A percentile compares a stretch with the other conserved stretches of the same genome.
Conservation (phyloP, 2,113 vertebrate genomes). For the Sebastes schlegelii region DNA sequence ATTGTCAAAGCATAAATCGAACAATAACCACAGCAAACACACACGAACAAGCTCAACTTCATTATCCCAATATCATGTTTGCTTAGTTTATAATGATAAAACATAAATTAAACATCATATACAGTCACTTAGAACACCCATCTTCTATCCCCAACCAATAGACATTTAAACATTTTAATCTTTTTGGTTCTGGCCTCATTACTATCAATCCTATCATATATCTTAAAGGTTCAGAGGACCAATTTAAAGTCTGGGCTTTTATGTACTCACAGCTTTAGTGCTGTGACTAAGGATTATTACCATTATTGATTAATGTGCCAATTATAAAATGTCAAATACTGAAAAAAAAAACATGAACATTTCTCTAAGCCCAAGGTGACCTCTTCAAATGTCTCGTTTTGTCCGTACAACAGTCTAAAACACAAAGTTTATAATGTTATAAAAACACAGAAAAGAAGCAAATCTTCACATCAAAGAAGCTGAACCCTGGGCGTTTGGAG, state of each 20-base stretch:
- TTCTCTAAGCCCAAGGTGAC: not conserved
- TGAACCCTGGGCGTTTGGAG: not conserved
- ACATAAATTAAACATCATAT: not conserved
- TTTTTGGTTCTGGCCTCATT: not conserved
- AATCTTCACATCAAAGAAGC: not conserved
- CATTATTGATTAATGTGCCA: not conserved
- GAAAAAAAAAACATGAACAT: not conserved
- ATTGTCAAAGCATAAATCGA: not conserved
- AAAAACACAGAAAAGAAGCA: not conserved
- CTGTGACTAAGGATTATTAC: not conserved
- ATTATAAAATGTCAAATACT: not conserved
- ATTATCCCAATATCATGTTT: not conserved
- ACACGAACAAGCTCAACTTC: not conserved
- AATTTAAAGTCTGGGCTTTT: not conserved
- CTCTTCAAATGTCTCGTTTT: not conserved
- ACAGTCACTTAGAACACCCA: not conserved
- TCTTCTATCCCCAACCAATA: not conserved
- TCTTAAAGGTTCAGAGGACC: not conserved
- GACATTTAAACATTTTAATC: not conserved
- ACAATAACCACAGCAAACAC: not conserved
- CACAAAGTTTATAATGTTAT: not conserved
- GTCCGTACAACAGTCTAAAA: not conserved
- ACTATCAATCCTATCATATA: not conserved
- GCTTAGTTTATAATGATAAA: not conserved
- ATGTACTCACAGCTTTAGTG: not conserved